Conservation (phyloP, 1,140 invertebrate genomes). For the Mylabris phalerata region DNA sequence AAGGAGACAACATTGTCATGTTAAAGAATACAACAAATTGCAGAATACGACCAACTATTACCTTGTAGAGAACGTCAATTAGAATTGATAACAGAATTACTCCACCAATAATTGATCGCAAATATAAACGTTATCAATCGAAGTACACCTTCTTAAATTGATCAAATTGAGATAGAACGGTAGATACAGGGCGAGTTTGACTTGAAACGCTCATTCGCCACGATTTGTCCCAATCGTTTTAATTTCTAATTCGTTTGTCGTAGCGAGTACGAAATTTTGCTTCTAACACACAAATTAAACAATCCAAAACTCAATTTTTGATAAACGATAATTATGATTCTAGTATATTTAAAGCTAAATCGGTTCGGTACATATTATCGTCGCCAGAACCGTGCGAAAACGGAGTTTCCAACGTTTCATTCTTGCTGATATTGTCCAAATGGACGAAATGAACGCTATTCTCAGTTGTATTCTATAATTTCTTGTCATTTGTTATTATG, state of each 20-base stretch:
- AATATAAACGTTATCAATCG: constrained; percentile 17
- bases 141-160: constrained; percentile 20
- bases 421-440: too few species aligned
- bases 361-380: constrained; percentile 12
- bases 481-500: too few species aligned
- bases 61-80: constrained; percentile 11
- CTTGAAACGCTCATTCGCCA: constrained; percentile 26
- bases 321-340: too few species aligned
- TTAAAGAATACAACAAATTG: neutral
- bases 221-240: constrained; percentile 13
- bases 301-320: too few species aligned
- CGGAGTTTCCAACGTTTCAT: constrained; percentile 6
- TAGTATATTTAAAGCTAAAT: too few species aligned
- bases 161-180: constrained; percentile 17
- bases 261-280: constrained; percentile 13
- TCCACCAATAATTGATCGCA: constrained; percentile 11
- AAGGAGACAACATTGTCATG: too few species aligned
- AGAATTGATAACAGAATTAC: constrained; percentile 11
- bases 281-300: neutral
- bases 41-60: neutral
- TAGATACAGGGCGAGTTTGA: constrained; percentile 13
- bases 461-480: too few species aligned
- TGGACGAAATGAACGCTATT: too few species aligned
- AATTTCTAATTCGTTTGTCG: constrained; percentile 15
- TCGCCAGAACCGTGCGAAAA: constrained; percentile 16